Evolutionary conservation across 2,797 vertebrate genomes (phyloP).

Genomic region (Rhynchotus rufescens): DNA sequence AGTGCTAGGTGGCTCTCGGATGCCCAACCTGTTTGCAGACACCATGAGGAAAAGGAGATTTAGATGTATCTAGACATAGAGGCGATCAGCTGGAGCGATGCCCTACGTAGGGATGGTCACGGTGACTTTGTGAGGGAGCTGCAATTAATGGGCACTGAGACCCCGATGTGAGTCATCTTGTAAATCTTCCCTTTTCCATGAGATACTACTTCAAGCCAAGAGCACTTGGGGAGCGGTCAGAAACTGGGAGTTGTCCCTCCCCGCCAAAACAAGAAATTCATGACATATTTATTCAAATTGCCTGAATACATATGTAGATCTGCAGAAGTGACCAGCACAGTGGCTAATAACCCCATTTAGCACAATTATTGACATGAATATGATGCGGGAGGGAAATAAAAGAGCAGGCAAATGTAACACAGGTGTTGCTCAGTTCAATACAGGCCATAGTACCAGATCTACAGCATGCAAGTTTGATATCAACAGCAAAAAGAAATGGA

Average conservation of each 20-base stretch:
- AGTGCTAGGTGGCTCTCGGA: background rate
- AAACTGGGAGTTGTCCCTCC: fast-evolving
- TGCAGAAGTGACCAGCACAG: background rate
- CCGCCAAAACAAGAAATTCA: background rate
- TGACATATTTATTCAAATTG: background rate
- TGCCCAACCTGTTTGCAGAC: background rate
- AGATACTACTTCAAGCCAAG: background rate
- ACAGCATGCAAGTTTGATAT: fast-evolving
- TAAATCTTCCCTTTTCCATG: background rate
- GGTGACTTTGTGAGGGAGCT: background rate
- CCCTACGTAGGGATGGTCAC: background rate
- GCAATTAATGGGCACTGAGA: fast-evolving
- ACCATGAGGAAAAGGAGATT: background rate
- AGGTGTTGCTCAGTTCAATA: background rate
- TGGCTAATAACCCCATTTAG: background rate
- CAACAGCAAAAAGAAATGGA: background rate
- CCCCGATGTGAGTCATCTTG: background rate
- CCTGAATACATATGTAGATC: background rate
- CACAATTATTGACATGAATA: background rate
- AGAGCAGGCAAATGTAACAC: background rate
- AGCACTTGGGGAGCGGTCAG: background rate
- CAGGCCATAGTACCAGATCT: background rate
- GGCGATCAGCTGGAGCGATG: background rate
- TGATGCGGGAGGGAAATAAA: background rate
- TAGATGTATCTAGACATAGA: background rate